These are phyloP conservation scores for Nephrotoma guestfalica DNA, from an alignment of 2,888 invertebrate genomes.

Conservation along the genomic window DNA sequence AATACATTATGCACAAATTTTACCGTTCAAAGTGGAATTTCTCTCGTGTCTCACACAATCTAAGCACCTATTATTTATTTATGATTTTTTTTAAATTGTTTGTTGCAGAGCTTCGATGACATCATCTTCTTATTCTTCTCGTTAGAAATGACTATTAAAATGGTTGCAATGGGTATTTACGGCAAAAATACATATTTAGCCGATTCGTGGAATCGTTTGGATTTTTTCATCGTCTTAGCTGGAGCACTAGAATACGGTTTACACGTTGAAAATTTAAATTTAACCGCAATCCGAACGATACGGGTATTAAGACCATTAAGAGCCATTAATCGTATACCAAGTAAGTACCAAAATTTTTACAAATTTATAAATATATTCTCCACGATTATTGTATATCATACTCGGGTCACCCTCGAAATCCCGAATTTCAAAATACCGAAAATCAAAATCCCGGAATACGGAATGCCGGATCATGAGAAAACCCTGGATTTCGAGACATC, in stretches of 20 bases:
- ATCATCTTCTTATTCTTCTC: constrained; percentile 98
- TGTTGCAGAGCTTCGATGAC: constrained; percentile 82
- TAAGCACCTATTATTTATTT: neutral
- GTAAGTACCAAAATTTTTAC: constrained; percentile 46
- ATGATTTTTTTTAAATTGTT: constrained; percentile 6
- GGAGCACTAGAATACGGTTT: constrained; percentile 85
- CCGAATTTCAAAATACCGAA: too few relatives aligned
- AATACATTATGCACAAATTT: too few relatives aligned
- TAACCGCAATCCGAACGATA: constrained; percentile 96
- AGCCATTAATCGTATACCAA: constrained; percentile 99
- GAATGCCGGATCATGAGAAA: too few relatives aligned
- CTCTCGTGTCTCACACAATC: too few relatives aligned
- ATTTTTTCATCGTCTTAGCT: constrained; percentile 93
- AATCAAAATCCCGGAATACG: too few relatives aligned
- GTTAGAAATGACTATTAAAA: constrained; percentile 95
- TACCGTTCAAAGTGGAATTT: too few relatives aligned
- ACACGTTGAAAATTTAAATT: constrained; percentile 93
- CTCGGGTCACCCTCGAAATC: too few relatives aligned
- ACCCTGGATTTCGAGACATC: too few relatives aligned
- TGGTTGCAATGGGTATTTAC: constrained; percentile 94
- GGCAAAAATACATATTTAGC: constrained; percentile 90
- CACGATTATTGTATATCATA: neutral
- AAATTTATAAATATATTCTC: constrained; percentile 5
- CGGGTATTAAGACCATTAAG: constrained; percentile 90
- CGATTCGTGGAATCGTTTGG: constrained; percentile 97